phyloP scores from a whole-genome alignment of 2,113 vertebrate genomes.

The Pungitius pungitius region DNA sequence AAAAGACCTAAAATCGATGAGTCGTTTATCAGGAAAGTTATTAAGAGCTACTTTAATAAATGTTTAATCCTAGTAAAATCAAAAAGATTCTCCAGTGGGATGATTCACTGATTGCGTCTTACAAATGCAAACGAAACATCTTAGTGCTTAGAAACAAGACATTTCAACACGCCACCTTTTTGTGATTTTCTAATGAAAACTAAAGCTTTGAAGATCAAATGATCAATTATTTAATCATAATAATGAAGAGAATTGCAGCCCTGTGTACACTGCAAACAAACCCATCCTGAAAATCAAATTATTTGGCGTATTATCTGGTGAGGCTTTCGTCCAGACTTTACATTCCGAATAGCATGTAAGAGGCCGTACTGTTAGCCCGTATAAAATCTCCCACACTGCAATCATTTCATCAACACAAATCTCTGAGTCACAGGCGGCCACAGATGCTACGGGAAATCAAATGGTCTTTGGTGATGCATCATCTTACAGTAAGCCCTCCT shows the following conservation, averaged over 20 bases:
- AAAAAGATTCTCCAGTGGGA: neutral
- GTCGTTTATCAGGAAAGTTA: neutral
- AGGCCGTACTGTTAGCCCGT: slow-evolving; percentile 50
- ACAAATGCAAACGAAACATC: neutral
- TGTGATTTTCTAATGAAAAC: neutral
- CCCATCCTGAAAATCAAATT: slow-evolving; percentile 11
- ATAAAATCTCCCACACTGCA: slow-evolving; percentile 52
- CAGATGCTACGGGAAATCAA: slow-evolving; percentile 55
- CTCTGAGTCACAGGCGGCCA: slow-evolving; percentile 45
- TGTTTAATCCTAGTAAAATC: neutral
- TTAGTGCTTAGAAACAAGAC: neutral
- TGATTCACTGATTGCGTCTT: neutral
- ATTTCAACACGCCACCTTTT: neutral
- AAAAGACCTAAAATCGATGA: neutral
- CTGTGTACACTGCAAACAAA: neutral
- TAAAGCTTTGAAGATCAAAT: neutral
- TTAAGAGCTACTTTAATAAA: neutral
- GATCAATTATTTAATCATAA: neutral
- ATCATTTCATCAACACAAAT: slow-evolving; percentile 57
- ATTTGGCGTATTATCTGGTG: slow-evolving; percentile 2
- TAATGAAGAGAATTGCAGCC: neutral
- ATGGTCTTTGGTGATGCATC: slow-evolving; percentile 53
- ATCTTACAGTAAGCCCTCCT: slow-evolving; percentile 35
- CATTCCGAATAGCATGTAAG: slow-evolving; percentile 41
- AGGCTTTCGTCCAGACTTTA: slow-evolving; percentile 23